These are phyloP conservation scores for Taphrorychus bicolor DNA, from an alignment of 2,888 invertebrate genomes.

Conservation along the genomic window DNA sequence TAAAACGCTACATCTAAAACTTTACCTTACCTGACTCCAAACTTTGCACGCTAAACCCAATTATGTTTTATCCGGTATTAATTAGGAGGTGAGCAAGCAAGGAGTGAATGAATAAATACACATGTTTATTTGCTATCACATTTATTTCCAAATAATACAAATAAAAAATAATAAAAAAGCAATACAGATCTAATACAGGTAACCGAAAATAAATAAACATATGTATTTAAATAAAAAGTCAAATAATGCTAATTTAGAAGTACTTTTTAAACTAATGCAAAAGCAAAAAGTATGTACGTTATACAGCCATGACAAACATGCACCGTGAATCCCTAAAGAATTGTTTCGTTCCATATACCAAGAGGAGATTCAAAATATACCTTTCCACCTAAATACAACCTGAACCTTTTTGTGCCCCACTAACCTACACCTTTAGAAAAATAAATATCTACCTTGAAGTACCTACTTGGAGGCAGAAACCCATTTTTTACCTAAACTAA, in stretches of 20 bases:
- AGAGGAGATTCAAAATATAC: not conserved
- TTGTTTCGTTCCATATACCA: not conserved
- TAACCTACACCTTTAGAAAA: not conserved
- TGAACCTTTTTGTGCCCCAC: not conserved
- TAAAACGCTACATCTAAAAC: too few relatives aligned
- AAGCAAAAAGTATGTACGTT: too few relatives aligned
- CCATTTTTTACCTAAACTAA: too few relatives aligned
- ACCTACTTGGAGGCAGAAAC: too few relatives aligned
- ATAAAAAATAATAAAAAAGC: slow-evolving; percentile 10
- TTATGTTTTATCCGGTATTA: not conserved
- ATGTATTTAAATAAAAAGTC: slow-evolving; percentile 48
- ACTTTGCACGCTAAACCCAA: not conserved
- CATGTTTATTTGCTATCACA: slow-evolving; percentile 49
- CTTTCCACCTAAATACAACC: not conserved
- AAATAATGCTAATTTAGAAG: too few relatives aligned
- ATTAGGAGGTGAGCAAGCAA: not conserved
- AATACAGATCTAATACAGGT: slow-evolving; percentile 24
- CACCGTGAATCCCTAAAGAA: too few relatives aligned
- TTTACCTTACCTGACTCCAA: too few relatives aligned
- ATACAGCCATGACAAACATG: too few relatives aligned
- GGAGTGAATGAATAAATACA: slow-evolving; percentile 47
- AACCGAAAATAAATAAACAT: slow-evolving; percentile 44
- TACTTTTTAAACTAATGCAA: not conserved
- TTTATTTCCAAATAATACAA: slow-evolving; percentile 26
- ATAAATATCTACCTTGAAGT: not conserved